These are phyloP conservation scores for Lophotis ruficrista DNA, from an alignment of 2,113 vertebrate species.

Conservation along the genomic window DNA sequence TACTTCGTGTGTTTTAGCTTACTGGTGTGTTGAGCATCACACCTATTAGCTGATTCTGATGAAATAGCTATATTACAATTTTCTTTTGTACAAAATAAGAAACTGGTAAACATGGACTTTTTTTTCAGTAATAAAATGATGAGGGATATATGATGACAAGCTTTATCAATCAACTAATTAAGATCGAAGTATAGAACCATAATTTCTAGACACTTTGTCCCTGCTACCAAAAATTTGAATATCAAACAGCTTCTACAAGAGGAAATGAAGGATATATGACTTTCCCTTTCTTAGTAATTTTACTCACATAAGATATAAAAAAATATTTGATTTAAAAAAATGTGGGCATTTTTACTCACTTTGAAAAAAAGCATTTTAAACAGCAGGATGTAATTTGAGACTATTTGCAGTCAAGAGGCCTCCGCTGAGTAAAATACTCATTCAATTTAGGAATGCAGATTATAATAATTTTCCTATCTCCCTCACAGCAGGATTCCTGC, in stretches of 20 bases:
- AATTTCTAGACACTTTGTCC: neutral
- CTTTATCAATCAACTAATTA: neutral
- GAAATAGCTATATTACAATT: neutral
- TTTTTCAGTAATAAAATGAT: neutral
- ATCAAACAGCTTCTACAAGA: neutral
- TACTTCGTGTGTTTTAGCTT: neutral
- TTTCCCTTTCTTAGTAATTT: neutral
- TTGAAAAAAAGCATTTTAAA: slow-evolving; percentile 56
- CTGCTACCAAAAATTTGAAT: neutral
- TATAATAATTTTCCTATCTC: slow-evolving; percentile 79
- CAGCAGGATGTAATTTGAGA: slow-evolving; percentile 75
- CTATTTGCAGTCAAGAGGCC: slow-evolving; percentile 75
- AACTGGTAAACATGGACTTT: neutral
- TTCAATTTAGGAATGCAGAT: slow-evolving; percentile 77
- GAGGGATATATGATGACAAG: neutral
- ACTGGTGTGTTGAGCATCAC: neutral
- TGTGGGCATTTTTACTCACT: slow-evolving; percentile 9
- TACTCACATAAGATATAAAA: neutral
- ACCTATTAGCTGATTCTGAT: neutral
- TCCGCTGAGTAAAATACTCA: slow-evolving; percentile 76
- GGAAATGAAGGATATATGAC: neutral
- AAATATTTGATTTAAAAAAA: slow-evolving; percentile 54
- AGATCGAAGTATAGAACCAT: neutral
- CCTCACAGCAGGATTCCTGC: slow-evolving; percentile 69
- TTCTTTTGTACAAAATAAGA: neutral